A percentile compares a stretch with the other conserved stretches of the same genome.
Evolutionary conservation across 2,113 vertebrate genomes (phyloP).

Genomic region (Alethe castanea): DNA sequence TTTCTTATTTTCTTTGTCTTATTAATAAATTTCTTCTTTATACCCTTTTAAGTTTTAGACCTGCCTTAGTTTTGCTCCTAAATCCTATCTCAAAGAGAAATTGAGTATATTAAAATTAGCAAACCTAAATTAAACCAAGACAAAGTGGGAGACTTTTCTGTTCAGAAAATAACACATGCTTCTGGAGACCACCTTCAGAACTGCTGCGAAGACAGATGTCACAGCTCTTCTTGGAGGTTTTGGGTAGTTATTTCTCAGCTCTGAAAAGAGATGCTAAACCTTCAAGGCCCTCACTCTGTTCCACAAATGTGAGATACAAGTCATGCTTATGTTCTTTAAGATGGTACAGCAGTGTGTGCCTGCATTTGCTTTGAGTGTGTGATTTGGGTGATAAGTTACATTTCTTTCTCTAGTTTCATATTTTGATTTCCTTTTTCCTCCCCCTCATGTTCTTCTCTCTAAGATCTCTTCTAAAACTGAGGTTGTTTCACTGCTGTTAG

Average conservation of each 20-base stretch:
- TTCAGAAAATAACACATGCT: not conserved
- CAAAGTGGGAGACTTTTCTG: not conserved
- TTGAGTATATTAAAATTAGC: no score
- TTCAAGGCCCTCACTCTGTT: not conserved
- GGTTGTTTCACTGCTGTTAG: not conserved
- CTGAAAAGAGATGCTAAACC: not conserved
- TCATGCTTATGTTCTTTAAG: not conserved
- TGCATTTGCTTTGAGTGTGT: not conserved
- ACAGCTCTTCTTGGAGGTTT: not conserved
- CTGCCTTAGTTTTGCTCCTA: no score
- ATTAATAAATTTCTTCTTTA: no score
- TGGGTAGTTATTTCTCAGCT: not conserved
- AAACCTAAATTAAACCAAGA: no score
- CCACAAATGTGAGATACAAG: not conserved
- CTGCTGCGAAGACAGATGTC: not conserved
- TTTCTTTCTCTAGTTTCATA: not conserved
- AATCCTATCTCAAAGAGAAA: no score
- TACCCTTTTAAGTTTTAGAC: no score
- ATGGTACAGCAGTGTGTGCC: not conserved
- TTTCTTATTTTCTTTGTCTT: no score
- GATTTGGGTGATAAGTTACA: not conserved
- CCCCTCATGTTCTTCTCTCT: accelerated
- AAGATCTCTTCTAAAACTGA: not conserved
- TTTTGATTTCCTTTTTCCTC: not conserved
- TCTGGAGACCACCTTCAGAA: not conserved